Percentiles rank a stretch among this genome's conserved stretches.
phyloP scores from a whole-genome alignment of 1,140 invertebrate species.

The Drosophila repletoides region DNA sequence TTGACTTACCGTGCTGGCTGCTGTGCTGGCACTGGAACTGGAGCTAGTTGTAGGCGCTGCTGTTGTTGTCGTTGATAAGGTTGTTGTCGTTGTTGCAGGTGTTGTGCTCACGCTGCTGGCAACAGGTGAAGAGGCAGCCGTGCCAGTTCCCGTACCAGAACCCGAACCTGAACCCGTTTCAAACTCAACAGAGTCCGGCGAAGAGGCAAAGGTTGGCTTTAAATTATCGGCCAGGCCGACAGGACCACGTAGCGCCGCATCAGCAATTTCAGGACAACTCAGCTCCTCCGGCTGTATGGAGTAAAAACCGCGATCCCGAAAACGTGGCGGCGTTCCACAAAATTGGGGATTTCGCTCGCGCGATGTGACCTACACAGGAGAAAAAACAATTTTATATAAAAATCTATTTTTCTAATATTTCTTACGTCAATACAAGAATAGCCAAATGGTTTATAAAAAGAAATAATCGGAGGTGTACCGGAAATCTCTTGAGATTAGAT shows the following conservation, averaged over 20 bases:
- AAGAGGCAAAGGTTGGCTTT: conserved; percentile 65
- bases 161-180: conserved; percentile 45
- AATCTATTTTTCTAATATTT: too few relatives aligned
- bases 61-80: conserved; percentile 57
- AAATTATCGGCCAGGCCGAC: conserved; percentile 84
- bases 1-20: conserved; percentile 58
- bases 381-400: too few relatives aligned
- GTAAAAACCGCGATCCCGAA: conserved; percentile 92
- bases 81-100: conserved; percentile 58
- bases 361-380: conserved; percentile 85
- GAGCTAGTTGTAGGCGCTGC: conserved; percentile 48
- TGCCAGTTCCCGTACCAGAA: conserved; percentile 50
- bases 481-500: too few relatives aligned
- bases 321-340: conserved; percentile 91
- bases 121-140: conserved; percentile 72
- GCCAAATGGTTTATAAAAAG: too few relatives aligned
- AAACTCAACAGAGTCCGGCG: conserved; percentile 72
- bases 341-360: conserved; percentile 96
- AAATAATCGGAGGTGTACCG: too few relatives aligned
- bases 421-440: too few relatives aligned
- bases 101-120: conserved; percentile 77
- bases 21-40: conserved; percentile 34
- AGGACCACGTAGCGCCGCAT: conserved; percentile 76
- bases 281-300: conserved; percentile 91
- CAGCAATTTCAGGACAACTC: conserved; percentile 82